Base-by-base conservation (phyloP, 1,140 invertebrate species). In the Micrasema longulum region DNA sequence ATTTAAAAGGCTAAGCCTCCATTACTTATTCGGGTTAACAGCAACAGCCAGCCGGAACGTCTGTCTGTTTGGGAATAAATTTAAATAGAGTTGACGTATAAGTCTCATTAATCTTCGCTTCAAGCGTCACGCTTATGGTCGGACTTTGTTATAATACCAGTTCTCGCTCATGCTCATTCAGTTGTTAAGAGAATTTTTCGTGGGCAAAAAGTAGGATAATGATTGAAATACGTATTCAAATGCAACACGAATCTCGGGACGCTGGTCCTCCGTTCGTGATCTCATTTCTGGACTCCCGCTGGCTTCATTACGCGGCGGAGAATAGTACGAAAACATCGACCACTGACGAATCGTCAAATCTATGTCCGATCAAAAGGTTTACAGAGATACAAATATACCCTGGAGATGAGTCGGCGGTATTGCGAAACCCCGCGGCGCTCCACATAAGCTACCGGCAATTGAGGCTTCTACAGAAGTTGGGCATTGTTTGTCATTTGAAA, bases 51-150 rank as follows among this genome's bases (percentile, higher is more conserved):
- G 16, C 50, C 31, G 50, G 52, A 69, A 26, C 71, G 65, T 69
- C 71, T 63, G 71, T 69, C 71, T 43, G 71, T 69, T 62, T 47
- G 55, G 36, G 67, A 67, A 73, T 69, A 73, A 68, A 73, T 73
- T 73, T 73, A 73, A 73, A 73, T 69, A 73, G 71, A 73, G 65
- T 69, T 64, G 71, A 73, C 71, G 65, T 64, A 68, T 45, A 72
- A 73, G 65, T 62, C 71, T 69, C 71, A 73, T 73, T 55, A 73
- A 73, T 73, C 71, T 68, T 69, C 22, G 31, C 55, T 52, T 38
- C 18, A 9, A 57, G 41, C 64, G 22, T 57, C 41, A 53, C 71
- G 62, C 23, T 23, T 41, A 50, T 18, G 23, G 63, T 23, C 45
- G n/a, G 53, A 31, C 31, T 38, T 36, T n/a, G n/a, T 4, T 16